A percentile compares a stretch with the other conserved stretches of the same genome.
phyloP scores from a whole-genome alignment of 2,113 vertebrate genomes.

The Catharus fuscescens region DNA sequence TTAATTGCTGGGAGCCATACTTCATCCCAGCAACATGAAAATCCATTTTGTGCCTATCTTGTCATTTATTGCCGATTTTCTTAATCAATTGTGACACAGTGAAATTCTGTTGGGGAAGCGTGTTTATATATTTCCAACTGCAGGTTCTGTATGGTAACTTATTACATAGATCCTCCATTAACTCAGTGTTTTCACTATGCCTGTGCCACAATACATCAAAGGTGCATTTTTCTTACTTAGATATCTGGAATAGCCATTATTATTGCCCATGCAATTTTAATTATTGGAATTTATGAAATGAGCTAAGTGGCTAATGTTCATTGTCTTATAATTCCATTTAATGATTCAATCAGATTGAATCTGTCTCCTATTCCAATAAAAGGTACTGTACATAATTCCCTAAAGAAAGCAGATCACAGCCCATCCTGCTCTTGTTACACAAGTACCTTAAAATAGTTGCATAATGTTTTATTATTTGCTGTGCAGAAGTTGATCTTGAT shows the following conservation, averaged over 20 bases:
- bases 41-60: conserved; percentile 67
- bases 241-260: conserved; percentile 42
- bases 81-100: conserved; percentile 59
- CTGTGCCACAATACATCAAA: conserved; percentile 46
- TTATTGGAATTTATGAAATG: conserved; percentile 47
- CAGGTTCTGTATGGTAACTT: conserved; percentile 50
- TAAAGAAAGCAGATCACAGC: background rate
- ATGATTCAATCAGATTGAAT: conserved; percentile 40
- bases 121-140: conserved; percentile 59
- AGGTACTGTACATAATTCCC: background rate
- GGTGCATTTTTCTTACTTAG: conserved; percentile 24
- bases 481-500: background rate
- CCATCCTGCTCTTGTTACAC: background rate
- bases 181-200: conserved; percentile 35
- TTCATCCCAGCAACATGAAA: conserved; percentile 73
- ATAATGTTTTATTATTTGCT: background rate
- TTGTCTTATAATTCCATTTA: conserved; percentile 46
- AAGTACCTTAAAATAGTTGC: background rate
- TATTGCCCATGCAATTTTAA: conserved; percentile 68
- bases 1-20: conserved; percentile 78
- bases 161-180: conserved; percentile 70
- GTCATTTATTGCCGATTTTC: conserved; percentile 63
- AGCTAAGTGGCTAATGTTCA: conserved; percentile 46
- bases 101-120: conserved; percentile 50
- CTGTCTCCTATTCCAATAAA: conserved; percentile 30